Percentiles rank a stretch among this genome's conserved stretches.
Conservation (phyloP, 2,797 vertebrate species). For the Xerus rutilus region DNA sequence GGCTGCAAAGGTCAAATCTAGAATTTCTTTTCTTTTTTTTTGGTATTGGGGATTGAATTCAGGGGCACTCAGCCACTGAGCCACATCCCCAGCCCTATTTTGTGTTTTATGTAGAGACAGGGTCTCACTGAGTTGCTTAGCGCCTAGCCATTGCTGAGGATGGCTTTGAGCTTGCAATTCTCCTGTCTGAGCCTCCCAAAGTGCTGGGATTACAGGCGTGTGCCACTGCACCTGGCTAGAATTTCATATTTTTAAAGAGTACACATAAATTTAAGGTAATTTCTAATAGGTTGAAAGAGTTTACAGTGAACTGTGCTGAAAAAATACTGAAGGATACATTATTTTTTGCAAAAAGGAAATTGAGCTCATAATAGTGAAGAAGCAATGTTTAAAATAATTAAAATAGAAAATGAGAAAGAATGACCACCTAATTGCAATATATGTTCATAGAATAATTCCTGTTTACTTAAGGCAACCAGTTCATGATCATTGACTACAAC, state of each 20-base stretch:
- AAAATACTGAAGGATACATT: not conserved
- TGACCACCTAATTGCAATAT: not conserved
- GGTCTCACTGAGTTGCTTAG: too few relatives aligned
- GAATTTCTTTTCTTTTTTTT: not conserved
- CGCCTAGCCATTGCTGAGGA: too few relatives aligned
- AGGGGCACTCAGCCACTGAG: too few relatives aligned
- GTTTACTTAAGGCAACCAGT: not conserved
- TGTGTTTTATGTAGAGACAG: too few relatives aligned
- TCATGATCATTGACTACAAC: not conserved
- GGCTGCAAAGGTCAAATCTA: not conserved
- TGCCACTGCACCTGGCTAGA: not conserved
- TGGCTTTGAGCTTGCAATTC: too few relatives aligned
- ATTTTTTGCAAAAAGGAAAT: conserved; percentile 6
- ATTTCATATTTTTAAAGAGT: not conserved
- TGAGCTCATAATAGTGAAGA: not conserved
- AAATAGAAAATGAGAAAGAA: not conserved
- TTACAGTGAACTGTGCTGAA: not conserved
- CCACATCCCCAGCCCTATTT: too few relatives aligned
- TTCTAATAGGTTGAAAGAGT: not conserved
- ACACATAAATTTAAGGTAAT: not conserved
- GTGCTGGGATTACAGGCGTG: too few relatives aligned
- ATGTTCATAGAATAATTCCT: not conserved
- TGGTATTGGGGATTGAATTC: too few relatives aligned
- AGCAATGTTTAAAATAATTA: conserved; percentile 17
- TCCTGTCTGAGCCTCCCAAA: too few relatives aligned